Evolutionary conservation across 2,888 invertebrate genomes (phyloP).

Genomic region (Balanococcus diminutus): DNA sequence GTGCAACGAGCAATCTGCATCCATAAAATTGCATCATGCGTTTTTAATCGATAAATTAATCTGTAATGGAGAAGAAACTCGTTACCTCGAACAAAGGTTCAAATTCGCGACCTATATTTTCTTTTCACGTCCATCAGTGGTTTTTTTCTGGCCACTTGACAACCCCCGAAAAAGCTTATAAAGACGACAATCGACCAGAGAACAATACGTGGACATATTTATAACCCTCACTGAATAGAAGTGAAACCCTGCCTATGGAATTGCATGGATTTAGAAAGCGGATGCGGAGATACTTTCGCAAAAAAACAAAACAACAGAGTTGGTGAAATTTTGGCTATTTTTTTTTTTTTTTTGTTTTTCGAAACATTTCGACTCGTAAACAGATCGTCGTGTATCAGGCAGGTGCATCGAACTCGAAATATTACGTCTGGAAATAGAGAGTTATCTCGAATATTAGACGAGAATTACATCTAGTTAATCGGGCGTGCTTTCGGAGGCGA

Average conservation of each 20-base stretch:
- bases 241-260: neutral
- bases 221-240: neutral
- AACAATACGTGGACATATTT: neutral
- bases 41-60: neutral
- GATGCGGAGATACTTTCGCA: neutral
- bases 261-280: neutral
- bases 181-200: neutral
- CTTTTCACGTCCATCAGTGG: neutral
- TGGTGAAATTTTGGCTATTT: neutral
- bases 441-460: neutral
- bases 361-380: no score
- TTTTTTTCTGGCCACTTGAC: neutral
- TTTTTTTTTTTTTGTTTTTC: neutral
- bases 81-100: neutral
- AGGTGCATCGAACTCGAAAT: neutral
- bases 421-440: neutral
- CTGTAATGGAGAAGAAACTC: neutral
- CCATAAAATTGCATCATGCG: neutral
- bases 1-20: neutral
- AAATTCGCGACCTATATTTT: neutral
- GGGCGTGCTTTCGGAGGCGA: neutral
- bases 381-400: neutral
- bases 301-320: neutral
- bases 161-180: neutral
- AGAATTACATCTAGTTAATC: conserved; percentile 4